Conservation (phyloP, 2,888 invertebrate genomes). For the Tanytarsus gracilentus region DNA sequence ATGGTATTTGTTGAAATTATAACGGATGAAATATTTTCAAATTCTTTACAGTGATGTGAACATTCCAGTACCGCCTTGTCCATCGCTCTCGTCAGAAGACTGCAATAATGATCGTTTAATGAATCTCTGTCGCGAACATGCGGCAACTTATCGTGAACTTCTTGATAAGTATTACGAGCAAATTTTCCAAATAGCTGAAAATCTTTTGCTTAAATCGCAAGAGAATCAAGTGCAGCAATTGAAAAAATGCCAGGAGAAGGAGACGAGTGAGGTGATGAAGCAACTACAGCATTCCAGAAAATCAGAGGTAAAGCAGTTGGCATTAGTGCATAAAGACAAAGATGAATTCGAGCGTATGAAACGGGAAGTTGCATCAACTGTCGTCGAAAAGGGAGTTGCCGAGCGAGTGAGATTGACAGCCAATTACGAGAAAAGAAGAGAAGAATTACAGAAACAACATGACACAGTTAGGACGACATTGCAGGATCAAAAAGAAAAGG, state of each 20-base stretch:
- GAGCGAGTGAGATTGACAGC: slow-evolving; percentile 75
- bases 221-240: slow-evolving; percentile 70
- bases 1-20: neutral
- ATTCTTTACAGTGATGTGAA: slow-evolving; percentile 42
- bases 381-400: slow-evolving; percentile 82
- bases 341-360: slow-evolving; percentile 37
- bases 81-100: slow-evolving; percentile 44
- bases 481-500: slow-evolving; percentile 57
- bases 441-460: slow-evolving; percentile 68
- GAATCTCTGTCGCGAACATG: slow-evolving; percentile 56
- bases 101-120: slow-evolving; percentile 51
- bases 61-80: slow-evolving; percentile 44
- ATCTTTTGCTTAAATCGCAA: slow-evolving; percentile 69
- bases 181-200: slow-evolving; percentile 67
- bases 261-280: slow-evolving; percentile 66
- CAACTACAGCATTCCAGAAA: slow-evolving; percentile 72
- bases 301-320: slow-evolving; percentile 78
- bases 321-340: slow-evolving; percentile 80
- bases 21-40: too few relatives aligned
- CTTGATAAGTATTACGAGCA: slow-evolving; percentile 77
- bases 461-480: slow-evolving; percentile 63
- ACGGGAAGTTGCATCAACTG: slow-evolving; percentile 42
- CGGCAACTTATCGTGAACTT: slow-evolving; percentile 62
- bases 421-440: slow-evolving; percentile 64
- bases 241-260: slow-evolving; percentile 57